Evolutionary conservation across 1,140 invertebrate species (phyloP).

Genomic region (Mylabris phalerata): DNA sequence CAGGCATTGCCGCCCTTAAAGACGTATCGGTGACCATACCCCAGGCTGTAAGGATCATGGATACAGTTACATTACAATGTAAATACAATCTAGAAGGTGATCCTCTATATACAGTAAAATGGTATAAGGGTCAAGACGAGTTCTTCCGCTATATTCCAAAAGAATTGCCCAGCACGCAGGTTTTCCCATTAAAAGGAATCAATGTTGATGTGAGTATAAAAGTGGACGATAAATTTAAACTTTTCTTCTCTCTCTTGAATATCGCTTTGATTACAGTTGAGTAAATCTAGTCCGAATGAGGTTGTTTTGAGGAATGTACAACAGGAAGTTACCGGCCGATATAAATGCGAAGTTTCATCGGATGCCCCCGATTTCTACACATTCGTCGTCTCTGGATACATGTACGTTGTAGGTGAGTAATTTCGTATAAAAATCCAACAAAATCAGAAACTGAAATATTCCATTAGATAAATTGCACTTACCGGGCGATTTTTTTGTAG

Average conservation of each 20-base stretch:
- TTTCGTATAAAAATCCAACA: background rate
- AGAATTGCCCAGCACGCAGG: conserved; percentile 60
- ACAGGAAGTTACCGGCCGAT: conserved; percentile 56
- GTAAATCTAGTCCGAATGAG: conserved; percentile 52
- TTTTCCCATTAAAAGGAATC: conserved; percentile 55
- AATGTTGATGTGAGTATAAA: conserved; percentile 63
- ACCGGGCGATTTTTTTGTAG: background rate
- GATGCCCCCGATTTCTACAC: conserved; percentile 66
- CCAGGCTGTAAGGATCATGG: conserved; percentile 61
- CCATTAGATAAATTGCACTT: background rate
- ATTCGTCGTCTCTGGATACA: conserved; percentile 52
- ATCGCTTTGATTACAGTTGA: conserved; percentile 45
- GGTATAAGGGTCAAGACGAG: conserved; percentile 71
- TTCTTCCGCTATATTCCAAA: conserved; percentile 72
- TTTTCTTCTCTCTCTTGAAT: conserved; percentile 4
- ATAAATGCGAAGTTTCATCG: conserved; percentile 67
- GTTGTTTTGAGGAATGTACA: conserved; percentile 62
- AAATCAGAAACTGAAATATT: background rate
- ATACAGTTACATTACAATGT: conserved; percentile 65
- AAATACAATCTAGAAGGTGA: conserved; percentile 73
- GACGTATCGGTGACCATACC: conserved; percentile 67
- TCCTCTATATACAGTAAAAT: conserved; percentile 71
- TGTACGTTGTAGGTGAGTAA: conserved; percentile 66
- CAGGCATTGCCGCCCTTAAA: conserved; percentile 45
- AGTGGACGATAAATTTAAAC: background rate